Evolutionary conservation across 1,140 invertebrate species (phyloP), one percentile per base, ranked within the genome.

Genomic region (Meloidogyne floridensis): DNA sequence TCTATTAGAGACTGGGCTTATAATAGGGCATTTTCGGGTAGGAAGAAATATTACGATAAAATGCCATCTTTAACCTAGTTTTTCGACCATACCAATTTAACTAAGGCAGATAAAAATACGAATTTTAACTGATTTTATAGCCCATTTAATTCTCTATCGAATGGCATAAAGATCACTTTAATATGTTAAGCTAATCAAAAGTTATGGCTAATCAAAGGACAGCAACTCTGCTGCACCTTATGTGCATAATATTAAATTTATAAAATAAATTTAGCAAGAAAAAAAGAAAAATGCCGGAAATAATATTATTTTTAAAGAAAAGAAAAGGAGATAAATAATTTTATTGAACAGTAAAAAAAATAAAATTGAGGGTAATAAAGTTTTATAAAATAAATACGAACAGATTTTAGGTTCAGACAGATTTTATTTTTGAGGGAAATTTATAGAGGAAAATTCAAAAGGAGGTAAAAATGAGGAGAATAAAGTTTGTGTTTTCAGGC

Each of bases 311-410:
- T 7, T 59, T 59, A 15, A n/a, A n/a, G 59, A 65, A n/a, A n/a
- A 18, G 6, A n/a, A 65, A 47, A 47, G 7, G 47, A 8, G 47
- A 47, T 47, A 47, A 47, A 47, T 47, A 47, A 47, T 47, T 65
- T 65, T 65, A 65, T 65, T n/a, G 59, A 65, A 65, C 59, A 65
- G n/a, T 65, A 65, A 65, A 65, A 56, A 56, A 65, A 65, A n/a
- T n/a, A 65, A 65, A n/a, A n/a, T 65, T 6, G 6, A 5, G n/a
- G n/a, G 5, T n/a, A 65, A 65, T 65, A 65, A 65, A 65, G n/a
- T n/a, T n/a, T n/a, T 65, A 65, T 5, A 59, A 5, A 59, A 15
- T 3, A 59, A 15, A 6, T 65, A 11, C 2, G 15, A 65, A 65
- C 59, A 65, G 59, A n/a, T 18, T 65, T 65, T 65, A 65, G 10